A percentile compares a stretch with the other conserved stretches of the same genome.
Conservation (phyloP, 2,888 invertebrate genomes). For the Tortricodes alternella region DNA sequence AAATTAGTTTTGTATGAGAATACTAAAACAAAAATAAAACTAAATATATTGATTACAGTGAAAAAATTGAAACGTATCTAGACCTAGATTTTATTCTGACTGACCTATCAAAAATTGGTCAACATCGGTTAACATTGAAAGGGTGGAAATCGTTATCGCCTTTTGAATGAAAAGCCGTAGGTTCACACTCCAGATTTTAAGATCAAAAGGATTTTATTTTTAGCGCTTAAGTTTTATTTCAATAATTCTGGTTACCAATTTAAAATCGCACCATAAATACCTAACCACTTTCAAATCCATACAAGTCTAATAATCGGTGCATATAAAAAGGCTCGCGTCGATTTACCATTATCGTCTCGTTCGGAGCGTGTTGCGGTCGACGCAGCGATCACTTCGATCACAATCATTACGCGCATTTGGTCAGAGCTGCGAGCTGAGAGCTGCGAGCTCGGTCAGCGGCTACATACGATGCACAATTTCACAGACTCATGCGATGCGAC, state of each 20-base stretch:
- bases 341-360: conserved; percentile 75
- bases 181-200: too few species aligned
- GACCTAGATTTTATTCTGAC: too few species aligned
- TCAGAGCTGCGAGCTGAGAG: too few species aligned
- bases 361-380: conserved; percentile 73
- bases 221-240: conserved; percentile 2
- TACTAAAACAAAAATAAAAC: too few species aligned
- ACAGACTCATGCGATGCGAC: conserved; percentile 53
- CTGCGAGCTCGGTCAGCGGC: conserved; percentile 58
- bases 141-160: too few species aligned
- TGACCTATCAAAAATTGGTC: too few species aligned
- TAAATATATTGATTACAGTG: too few species aligned
- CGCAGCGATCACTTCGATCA: conserved; percentile 67
- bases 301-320: conserved; percentile 57
- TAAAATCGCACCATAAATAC: conserved; percentile 33
- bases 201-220: background rate
- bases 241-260: conserved; percentile 3
- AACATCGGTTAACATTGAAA: too few species aligned
- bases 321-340: conserved; percentile 61
- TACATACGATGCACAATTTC: conserved; percentile 54
- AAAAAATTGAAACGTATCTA: too few species aligned
- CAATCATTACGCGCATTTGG: conserved; percentile 66
- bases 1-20: too few species aligned
- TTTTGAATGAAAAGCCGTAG: too few species aligned
- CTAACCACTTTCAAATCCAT: conserved; percentile 52